Evolutionary conservation across 2,113 vertebrate genomes (phyloP), one percentile per base, ranked within the genome.

Genomic region (Corapipo altera): DNA sequence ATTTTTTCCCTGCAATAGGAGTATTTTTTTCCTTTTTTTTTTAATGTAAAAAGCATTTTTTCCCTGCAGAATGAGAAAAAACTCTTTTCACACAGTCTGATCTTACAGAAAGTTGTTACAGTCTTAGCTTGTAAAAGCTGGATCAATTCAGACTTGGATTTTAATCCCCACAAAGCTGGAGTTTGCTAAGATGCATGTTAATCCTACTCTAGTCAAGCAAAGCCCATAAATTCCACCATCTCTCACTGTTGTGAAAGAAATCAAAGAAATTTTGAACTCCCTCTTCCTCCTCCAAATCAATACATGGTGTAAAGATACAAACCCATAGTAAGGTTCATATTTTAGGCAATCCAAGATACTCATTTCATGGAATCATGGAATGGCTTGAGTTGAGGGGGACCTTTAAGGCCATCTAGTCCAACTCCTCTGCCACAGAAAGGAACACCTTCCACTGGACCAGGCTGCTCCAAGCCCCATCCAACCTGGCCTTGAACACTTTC

Each of bases 391-490:
- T 32, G 24, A 39, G 5, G 79, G 6, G 10, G 30, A 61, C 5
- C 30, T 32, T 67, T 79, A 39, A 58, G 12, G 23, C 8, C 11
- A 46, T 26, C 19, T 5, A 19, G 30, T 66, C 17, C 24, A 43
- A 27, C 3, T 24, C 3, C 4, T 5, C 18, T 51, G 15, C 26
- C 55, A 20, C 0, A 6, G 30, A 11, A 33, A 71, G 43, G 43
- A 37, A 59, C n/a, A 59, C 4, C 8, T 59, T 1, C 5, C 74
- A 73, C 46, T 3, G 1, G 6, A 17, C 61, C 39, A 41, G 65
- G 39, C 0, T 52, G 44, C 0, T 46, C 70, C 33, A 67, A 75
- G 12, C 37, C 70, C 23, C 0, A 0, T 26, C 46, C 46, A 75
- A 0, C n/a, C 39, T 26, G 39, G 28, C 8, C n/a, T 30, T 17